A percentile compares a stretch with the other conserved stretches of the same genome.
Evolutionary conservation across 2,113 vertebrate genomes (phyloP).

Genomic region (Lates calcarifer): DNA sequence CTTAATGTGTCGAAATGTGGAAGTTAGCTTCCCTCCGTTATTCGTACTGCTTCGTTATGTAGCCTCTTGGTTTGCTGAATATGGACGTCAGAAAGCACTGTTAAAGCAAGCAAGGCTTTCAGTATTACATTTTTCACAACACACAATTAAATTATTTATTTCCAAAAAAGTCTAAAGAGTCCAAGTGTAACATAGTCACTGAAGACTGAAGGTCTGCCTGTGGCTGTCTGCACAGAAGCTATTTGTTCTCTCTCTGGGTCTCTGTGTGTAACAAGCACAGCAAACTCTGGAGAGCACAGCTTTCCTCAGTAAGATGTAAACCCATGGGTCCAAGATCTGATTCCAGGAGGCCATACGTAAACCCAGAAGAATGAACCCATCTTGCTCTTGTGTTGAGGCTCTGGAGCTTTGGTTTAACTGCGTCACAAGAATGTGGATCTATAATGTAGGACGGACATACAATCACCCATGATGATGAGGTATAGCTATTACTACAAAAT

Average conservation of each 20-base stretch:
- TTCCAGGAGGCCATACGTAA: conserved; percentile 90
- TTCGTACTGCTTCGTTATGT: not conserved
- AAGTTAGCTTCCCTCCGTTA: conserved; percentile 12
- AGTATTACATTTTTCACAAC: not conserved
- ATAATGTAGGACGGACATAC: conserved; percentile 32
- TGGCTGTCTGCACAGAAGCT: conserved; percentile 34
- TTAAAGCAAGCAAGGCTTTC: not conserved
- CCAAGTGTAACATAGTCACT: conserved; percentile 18
- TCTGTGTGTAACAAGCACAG: conserved; percentile 72
- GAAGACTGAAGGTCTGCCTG: conserved; percentile 31
- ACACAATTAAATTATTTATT: conserved; percentile 22
- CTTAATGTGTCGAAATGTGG: conserved; percentile 44
- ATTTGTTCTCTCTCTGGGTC: conserved; percentile 25
- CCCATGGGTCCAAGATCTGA: conserved; percentile 92
- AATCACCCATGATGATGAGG: conserved; percentile 15
- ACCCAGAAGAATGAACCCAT: conserved; percentile 79
- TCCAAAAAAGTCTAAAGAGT: not conserved
- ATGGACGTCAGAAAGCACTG: not conserved
- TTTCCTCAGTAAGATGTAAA: conserved; percentile 90
- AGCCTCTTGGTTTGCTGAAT: not conserved
- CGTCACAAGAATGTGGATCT: conserved; percentile 75
- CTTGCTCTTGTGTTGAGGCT: not conserved
- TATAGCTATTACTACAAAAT: conserved; percentile 2
- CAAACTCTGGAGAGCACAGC: conserved; percentile 85
- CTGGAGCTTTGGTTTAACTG: conserved; percentile 50